Conservation (phyloP, 2,113 vertebrate species). For the Ictidomys tridecemlineatus region DNA sequence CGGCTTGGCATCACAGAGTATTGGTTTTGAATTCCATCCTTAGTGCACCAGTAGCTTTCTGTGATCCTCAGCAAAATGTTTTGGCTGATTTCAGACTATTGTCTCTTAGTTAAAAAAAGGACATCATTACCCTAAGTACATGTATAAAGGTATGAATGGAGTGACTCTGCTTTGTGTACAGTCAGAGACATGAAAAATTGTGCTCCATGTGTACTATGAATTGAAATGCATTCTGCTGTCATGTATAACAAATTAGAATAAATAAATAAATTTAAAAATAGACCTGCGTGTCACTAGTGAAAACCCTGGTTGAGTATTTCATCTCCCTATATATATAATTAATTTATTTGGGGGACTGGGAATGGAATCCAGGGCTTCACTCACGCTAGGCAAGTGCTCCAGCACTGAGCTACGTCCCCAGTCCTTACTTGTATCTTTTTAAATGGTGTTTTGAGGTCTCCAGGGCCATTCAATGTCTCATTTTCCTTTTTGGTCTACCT, state of each 20-base stretch:
- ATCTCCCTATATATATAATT: neutral
- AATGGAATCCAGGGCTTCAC: too few relatives aligned
- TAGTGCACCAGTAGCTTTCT: neutral
- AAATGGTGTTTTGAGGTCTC: neutral
- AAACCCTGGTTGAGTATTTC: neutral
- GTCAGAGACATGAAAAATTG: too few relatives aligned
- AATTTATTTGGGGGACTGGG: too few relatives aligned
- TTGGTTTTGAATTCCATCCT: neutral
- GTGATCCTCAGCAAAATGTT: neutral
- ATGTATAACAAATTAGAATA: too few relatives aligned
- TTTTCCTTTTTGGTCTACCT: neutral
- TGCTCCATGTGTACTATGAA: too few relatives aligned
- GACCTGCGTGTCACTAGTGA: neutral
- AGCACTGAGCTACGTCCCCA: too few relatives aligned
- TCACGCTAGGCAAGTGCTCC: too few relatives aligned
- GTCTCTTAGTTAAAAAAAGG: neutral
- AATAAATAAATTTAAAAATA: neutral
- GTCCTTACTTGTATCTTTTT: neutral
- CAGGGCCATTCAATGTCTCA: neutral
- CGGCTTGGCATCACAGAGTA: neutral
- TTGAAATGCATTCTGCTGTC: too few relatives aligned
- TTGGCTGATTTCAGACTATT: neutral
- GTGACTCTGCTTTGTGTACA: too few relatives aligned
- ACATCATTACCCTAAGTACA: too few relatives aligned
- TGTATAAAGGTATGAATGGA: too few relatives aligned